Percentiles rank a stretch among this genome's conserved stretches.
Evolutionary conservation across 2,888 invertebrate species (phyloP).

Genomic region (Phrixothrix hirtus): DNA sequence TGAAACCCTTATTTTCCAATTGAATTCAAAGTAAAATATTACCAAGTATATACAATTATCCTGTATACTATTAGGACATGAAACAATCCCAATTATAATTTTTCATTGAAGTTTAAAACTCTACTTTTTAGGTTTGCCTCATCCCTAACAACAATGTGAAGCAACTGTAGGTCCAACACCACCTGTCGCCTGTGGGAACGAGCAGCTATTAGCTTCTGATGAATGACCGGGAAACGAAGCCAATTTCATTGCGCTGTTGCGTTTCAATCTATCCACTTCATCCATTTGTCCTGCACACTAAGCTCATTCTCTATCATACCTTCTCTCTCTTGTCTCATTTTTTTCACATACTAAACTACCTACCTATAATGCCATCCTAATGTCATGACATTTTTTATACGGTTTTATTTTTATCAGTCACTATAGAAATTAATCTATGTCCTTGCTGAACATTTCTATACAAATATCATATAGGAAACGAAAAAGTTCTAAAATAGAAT

Average conservation of each 20-base stretch:
- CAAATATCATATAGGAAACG: too few species aligned
- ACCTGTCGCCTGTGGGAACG: conserved; percentile 50
- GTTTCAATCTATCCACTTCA: conserved; percentile 41
- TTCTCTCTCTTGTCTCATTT: conserved; percentile 15
- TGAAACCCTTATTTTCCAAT: too few species aligned
- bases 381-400: conserved; percentile 40
- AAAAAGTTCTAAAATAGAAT: too few species aligned
- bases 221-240: conserved; percentile 54
- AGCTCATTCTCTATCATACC: conserved; percentile 9
- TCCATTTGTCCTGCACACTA: conserved; percentile 32
- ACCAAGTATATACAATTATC: too few species aligned
- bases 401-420: too few species aligned
- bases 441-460: too few species aligned
- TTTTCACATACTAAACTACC: conserved; percentile 11
- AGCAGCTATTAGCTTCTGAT: conserved; percentile 52
- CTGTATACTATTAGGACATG: too few species aligned
- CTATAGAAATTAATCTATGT: too few species aligned
- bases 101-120: too few species aligned
- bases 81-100: too few species aligned
- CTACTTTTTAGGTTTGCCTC: too few species aligned
- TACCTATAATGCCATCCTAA: conserved; percentile 36
- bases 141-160: conserved; percentile 13
- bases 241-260: conserved; percentile 52
- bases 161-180: conserved; percentile 37
- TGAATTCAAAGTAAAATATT: too few species aligned